These are phyloP conservation scores for Pardosa pseudoannulata DNA, from an alignment of 2,888 invertebrate species.

Conservation along the genomic window DNA sequence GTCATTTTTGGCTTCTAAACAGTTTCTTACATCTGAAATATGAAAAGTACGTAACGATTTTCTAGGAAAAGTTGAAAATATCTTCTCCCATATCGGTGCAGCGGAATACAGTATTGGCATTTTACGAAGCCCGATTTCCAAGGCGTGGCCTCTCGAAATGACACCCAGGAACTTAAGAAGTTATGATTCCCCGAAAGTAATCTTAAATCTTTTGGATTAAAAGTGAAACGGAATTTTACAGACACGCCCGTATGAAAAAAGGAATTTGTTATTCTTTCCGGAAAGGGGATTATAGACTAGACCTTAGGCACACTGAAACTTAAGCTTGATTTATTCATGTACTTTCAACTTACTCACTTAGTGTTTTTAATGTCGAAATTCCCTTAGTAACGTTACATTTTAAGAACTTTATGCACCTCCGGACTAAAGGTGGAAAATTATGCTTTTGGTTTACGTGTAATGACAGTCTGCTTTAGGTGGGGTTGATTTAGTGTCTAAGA, in stretches of 20 bases:
- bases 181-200: constrained; percentile 31
- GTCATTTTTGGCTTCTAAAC: too few species aligned
- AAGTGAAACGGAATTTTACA: constrained; percentile 18
- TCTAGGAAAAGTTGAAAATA: too few species aligned
- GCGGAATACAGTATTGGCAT: not conserved
- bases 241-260: constrained; percentile 27
- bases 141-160: constrained; percentile 32
- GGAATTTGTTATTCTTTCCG: constrained; percentile 43
- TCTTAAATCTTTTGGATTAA: constrained; percentile 46
- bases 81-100: too few species aligned
- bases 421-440: too few species aligned
- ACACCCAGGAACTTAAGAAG: constrained; percentile 21
- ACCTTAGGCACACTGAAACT: not conserved
- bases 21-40: too few species aligned
- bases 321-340: constrained; percentile 54
- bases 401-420: too few species aligned
- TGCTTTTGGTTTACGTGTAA: too few species aligned
- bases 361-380: too few species aligned
- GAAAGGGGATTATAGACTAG: constrained; percentile 15
- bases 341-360: constrained; percentile 37
- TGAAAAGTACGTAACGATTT: too few species aligned
- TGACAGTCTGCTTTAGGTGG: too few species aligned
- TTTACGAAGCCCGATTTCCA: constrained; percentile 26
- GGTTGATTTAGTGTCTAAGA: too few species aligned
- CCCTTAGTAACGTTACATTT: too few species aligned